These are phyloP conservation scores for Macrosteles quadrilineatus DNA, from an alignment of 1,140 invertebrate genomes.

Conservation along the genomic window DNA sequence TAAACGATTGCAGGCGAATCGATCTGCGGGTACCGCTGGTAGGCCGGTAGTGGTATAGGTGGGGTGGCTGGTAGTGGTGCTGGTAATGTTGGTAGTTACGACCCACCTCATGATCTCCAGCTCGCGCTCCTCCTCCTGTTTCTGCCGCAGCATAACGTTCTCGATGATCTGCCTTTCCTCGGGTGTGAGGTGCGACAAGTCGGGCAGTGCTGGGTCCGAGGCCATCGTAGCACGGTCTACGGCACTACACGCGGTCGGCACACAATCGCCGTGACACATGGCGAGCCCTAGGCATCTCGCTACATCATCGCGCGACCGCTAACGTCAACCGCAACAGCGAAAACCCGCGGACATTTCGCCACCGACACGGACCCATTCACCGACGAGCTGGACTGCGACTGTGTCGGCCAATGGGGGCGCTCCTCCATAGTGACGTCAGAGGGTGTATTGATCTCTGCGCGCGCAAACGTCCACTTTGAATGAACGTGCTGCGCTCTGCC, in stretches of 20 bases:
- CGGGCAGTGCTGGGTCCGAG: conserved; percentile 81
- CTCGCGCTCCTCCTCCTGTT: conserved; percentile 95
- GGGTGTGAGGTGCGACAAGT: conserved; percentile 96
- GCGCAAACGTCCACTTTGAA: background rate
- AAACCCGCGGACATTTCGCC: background rate
- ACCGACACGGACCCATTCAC: background rate
- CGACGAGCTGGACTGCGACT: background rate
- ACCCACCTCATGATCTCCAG: conserved; percentile 92
- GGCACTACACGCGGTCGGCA: background rate
- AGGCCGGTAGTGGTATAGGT: too few relatives aligned
- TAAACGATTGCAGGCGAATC: too few relatives aligned
- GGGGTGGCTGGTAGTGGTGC: too few relatives aligned
- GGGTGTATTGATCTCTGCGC: background rate
- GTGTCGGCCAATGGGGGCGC: background rate
- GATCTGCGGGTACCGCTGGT: too few relatives aligned
- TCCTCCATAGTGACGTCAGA: background rate
- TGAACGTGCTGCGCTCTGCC: background rate
- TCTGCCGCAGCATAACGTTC: conserved; percentile 92
- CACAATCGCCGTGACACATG: background rate
- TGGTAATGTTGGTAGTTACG: background rate
- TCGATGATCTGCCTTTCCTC: conserved; percentile 98
- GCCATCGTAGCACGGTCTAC: conserved; percentile 32
- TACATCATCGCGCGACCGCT: background rate
- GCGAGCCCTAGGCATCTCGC: background rate
- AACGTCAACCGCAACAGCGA: background rate